Conservation (phyloP, 2,113 vertebrate genomes). For the Calyptomena viridis region DNA sequence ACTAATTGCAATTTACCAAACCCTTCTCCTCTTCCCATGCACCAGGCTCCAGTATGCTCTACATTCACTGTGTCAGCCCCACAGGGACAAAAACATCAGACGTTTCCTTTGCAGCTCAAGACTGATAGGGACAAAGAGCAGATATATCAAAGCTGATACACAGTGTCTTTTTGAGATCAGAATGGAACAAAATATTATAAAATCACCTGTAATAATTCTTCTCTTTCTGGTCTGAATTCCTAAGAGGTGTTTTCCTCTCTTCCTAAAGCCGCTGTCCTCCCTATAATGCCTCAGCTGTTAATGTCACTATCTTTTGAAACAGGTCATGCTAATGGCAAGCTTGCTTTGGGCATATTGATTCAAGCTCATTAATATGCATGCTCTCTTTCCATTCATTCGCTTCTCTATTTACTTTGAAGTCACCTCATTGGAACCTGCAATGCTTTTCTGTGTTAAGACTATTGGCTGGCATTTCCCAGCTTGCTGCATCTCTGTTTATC, state of each 20-base stretch:
- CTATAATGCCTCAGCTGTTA: slow-evolving; percentile 15
- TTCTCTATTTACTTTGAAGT: slow-evolving; percentile 61
- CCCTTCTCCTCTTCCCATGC: not conserved
- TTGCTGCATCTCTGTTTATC: not conserved
- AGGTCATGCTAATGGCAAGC: slow-evolving; percentile 51
- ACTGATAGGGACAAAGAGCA: not conserved
- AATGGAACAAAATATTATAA: not conserved
- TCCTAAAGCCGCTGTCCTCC: not conserved
- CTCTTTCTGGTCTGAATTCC: slow-evolving; percentile 50
- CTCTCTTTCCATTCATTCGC: slow-evolving; percentile 20
- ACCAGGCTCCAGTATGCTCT: not conserved
- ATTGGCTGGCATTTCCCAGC: slow-evolving; percentile 40
- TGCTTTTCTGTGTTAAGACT: slow-evolving; percentile 20
- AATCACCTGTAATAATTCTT: slow-evolving; percentile 38
- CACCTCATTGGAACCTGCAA: slow-evolving; percentile 8
- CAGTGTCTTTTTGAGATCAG: not conserved
- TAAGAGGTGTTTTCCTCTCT: slow-evolving; percentile 1
- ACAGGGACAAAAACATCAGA: not conserved
- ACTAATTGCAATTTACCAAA: not conserved
- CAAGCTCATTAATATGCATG: slow-evolving; percentile 48
- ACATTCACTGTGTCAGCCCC: not conserved
- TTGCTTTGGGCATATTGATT: slow-evolving; percentile 13
- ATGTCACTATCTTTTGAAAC: slow-evolving; percentile 38
- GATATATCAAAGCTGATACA: not conserved
- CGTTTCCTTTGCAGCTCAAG: not conserved